Conservation (phyloP, 2,797 vertebrate genomes). For the Channa striata region DNA sequence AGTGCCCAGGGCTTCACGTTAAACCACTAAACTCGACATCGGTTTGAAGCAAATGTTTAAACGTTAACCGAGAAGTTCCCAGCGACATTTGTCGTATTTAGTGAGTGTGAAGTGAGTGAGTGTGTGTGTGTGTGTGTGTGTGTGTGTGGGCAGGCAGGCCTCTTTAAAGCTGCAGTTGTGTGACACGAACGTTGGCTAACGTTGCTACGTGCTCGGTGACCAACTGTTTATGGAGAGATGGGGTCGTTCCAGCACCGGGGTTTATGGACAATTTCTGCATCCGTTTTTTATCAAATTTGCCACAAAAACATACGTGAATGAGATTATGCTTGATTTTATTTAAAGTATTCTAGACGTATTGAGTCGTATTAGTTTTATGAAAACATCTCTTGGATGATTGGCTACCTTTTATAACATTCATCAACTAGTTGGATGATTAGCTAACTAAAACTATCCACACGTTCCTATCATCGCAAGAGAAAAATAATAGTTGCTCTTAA, state of each 20-base stretch:
- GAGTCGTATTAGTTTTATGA: neutral
- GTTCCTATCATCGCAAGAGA: neutral
- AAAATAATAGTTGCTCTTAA: neutral
- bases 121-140: too few species aligned
- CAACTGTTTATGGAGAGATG: slow-evolving; percentile 77
- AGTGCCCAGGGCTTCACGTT: neutral
- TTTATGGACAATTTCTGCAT: slow-evolving; percentile 17
- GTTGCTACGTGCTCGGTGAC: slow-evolving; percentile 77
- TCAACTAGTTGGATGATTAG: slow-evolving; percentile 5
- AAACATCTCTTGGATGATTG: slow-evolving; percentile 7
- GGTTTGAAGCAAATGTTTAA: neutral
- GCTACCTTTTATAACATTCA: neutral
- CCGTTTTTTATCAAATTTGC: neutral
- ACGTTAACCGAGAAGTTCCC: neutral
- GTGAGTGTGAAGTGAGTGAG: slow-evolving; percentile 19
- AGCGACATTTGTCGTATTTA: slow-evolving; percentile 36
- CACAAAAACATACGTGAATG: neutral
- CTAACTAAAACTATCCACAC: slow-evolving; percentile 1
- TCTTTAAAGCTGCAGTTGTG: slow-evolving; percentile 56
- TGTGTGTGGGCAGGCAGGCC: too few species aligned
- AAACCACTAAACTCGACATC: slow-evolving; percentile 2
- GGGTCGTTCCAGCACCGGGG: slow-evolving; percentile 19
- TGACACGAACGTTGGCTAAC: slow-evolving; percentile 52
- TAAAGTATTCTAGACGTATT: neutral
- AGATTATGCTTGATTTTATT: neutral